Evolutionary conservation across 2,113 vertebrate genomes (phyloP), one percentile per base, ranked within the genome.

Genomic region (Cavia porcellus): DNA sequence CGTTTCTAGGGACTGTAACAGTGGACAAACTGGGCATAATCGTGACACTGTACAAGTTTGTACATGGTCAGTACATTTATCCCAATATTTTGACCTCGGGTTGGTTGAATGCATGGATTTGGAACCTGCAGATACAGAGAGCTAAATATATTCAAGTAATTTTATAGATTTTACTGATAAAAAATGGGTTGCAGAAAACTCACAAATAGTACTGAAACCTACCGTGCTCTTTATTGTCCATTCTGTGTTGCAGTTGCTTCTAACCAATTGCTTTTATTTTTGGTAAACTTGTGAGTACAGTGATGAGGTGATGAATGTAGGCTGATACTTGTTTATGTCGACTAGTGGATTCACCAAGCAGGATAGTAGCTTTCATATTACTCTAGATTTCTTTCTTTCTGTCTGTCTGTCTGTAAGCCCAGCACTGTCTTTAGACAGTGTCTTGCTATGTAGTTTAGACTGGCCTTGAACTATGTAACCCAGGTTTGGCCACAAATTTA

Each of bases 361-460:
- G 17, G 30, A 20, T 87, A 80, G 64, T 93, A 64, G 70, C 74
- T 93, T 92, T 92, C 64, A 77, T 89, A 50, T 68, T n/a, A n/a
- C 84, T 77, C 25, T 42, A 28, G 13, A 66, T 70, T n/a, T n/a
- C 1, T 17, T 72, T 38, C 4, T 64, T 30, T 64, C 12, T 72
- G 8, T 72, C 1, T 17, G n/a, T 70, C 3, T n/a, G 8, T 50
- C 50, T 52, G 50, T 52, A 10, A n/a, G n/a, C n/a, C n/a, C n/a
- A n/a, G n/a, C n/a, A 10, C 11, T 52, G 6, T 52, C 38, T 72
- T 4, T 17, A 72, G n/a, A 22, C 70, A 72, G n/a, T 3, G n/a
- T 22, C 70, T 77, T 25, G 42, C 42, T 75, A 4, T 47, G 22
- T 30, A 50, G 25, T 47, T 77, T 24, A 50, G 45, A 45, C 45